phyloP scores from a whole-genome alignment of 2,888 invertebrate species.

The Polyommatus icarus region DNA sequence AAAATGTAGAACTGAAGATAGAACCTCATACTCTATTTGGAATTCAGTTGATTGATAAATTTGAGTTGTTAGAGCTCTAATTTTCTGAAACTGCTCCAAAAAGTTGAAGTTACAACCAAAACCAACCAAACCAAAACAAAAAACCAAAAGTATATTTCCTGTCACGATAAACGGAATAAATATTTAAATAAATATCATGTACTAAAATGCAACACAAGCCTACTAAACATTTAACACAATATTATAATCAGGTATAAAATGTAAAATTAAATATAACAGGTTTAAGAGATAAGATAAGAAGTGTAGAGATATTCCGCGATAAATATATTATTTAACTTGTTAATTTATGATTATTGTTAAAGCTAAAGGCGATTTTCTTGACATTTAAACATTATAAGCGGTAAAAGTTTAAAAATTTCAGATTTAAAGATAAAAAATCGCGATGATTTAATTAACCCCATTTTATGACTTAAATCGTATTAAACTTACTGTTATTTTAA shows the following conservation, averaged over 20 bases:
- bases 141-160: too few species aligned
- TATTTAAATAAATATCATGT: not conserved
- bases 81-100: too few species aligned
- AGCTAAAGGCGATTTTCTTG: not conserved
- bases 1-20: not conserved
- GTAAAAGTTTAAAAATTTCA: not conserved
- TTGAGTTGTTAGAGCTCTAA: not conserved
- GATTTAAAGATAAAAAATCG: slow-evolving; percentile 12
- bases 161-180: too few species aligned
- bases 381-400: slow-evolving; percentile 21
- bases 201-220: not conserved
- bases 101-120: too few species aligned
- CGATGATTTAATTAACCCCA: slow-evolving; percentile 3
- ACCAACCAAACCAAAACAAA: too few species aligned
- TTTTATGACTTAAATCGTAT: not conserved
- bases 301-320: slow-evolving; percentile 22
- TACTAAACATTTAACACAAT: not conserved
- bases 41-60: not conserved
- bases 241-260: slow-evolving; percentile 13
- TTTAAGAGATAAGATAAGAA: not conserved
- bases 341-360: slow-evolving; percentile 23
- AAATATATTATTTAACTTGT: slow-evolving; percentile 19
- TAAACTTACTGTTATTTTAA: not conserved
- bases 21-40: not conserved
- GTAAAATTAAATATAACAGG: slow-evolving; percentile 19